These are phyloP conservation scores for Pipistrellus pygmaeus DNA, from an alignment of 2,797 vertebrate species.

Conservation along the genomic window DNA sequence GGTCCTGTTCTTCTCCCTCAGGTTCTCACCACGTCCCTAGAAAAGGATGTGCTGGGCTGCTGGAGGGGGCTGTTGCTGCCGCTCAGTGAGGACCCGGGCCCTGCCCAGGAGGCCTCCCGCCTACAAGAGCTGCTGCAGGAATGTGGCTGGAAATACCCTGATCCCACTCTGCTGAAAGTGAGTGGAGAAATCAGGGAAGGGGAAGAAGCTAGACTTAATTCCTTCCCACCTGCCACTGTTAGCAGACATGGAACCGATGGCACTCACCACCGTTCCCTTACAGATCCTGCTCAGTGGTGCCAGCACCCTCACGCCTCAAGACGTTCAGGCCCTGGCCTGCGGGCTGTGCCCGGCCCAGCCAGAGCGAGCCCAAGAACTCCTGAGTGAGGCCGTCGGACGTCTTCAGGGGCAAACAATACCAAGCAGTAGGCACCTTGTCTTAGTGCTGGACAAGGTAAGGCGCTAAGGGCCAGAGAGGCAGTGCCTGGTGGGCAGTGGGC, in stretches of 20 bases:
- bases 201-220: neutral
- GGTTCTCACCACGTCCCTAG: constrained; percentile 91
- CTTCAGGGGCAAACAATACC: constrained; percentile 73
- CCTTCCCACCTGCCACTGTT: neutral
- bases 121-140: constrained; percentile 85
- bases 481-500: neutral
- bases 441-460: constrained; percentile 94
- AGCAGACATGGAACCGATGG: neutral
- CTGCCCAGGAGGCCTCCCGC: constrained; percentile 83
- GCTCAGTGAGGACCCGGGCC: constrained; percentile 80
- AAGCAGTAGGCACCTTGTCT: constrained; percentile 89
- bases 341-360: constrained; percentile 87
- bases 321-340: constrained; percentile 87
- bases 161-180: constrained; percentile 91
- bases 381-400: constrained; percentile 86
- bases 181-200: constrained; percentile 14
- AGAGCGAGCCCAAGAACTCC: constrained; percentile 84
- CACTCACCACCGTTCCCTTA: neutral
- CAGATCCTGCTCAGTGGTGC: constrained; percentile 91
- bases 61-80: constrained; percentile 92
- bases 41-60: constrained; percentile 90
- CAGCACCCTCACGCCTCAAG: constrained; percentile 86
- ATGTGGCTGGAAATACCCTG: constrained; percentile 85
- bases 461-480: neutral
- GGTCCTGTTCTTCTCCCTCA: constrained; percentile 74